Evolutionary conservation across 1,140 invertebrate species (phyloP), one percentile per base, ranked within the genome.

Genomic region (Trachymyrmex cornetzi): DNA sequence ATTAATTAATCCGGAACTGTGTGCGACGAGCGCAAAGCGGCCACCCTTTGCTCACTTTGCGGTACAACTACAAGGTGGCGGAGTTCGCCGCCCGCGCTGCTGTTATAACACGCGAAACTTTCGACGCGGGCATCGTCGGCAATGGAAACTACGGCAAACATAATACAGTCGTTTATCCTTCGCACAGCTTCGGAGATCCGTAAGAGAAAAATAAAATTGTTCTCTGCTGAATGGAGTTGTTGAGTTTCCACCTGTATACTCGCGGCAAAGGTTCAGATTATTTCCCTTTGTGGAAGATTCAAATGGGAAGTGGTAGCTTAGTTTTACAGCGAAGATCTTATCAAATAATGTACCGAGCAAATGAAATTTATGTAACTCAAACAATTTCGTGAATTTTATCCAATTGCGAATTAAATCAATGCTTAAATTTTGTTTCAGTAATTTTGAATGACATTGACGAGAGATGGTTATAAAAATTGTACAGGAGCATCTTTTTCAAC

Each of bases 1-100:
- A 89, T 88, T 88, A 89, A 90, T 88, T 87, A 88, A 74, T 89
- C 55, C 30, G 57, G 38, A 66, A 57, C 53, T 30, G 27, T 30
- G 27, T 30, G 38, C 11, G 53, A 61, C 74, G 77, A 67, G 63
- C 57, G 79, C 66, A 74, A 75, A 87, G 55, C 67, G 64, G 80
- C 80, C 59, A 74, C 24, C 80, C 55, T 48, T 34, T 59, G 48
- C 63, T 82, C 80, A 48, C 53, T 24, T n/a, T 84, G 80, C 34
- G 67, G 80, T 59, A 22, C 24, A 14, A 74, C 67, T 59, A 22
- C 24, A 14, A 74, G 80, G 55, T 30, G 80, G 67, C 55, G 24
- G 48, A 84, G 67, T 75, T 84, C 19, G 55, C 24, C 14, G 67
- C n/a, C 11, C 30, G 30, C 30, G 6, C 30, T 34, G 69, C 27